phyloP scores from a whole-genome alignment of 2,888 invertebrate species.

The Chloroclysta siterata region DNA sequence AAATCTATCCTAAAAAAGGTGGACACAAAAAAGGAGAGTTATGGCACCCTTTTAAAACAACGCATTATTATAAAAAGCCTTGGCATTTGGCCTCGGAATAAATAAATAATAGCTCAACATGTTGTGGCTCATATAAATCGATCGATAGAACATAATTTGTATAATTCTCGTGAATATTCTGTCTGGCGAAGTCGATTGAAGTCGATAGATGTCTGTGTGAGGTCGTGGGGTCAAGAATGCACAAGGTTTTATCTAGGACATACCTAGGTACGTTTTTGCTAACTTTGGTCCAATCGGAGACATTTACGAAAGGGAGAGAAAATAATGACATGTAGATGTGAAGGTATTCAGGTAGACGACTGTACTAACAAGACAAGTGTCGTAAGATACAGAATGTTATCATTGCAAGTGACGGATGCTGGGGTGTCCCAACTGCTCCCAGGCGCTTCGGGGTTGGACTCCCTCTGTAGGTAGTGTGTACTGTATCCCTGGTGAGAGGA shows the following conservation, averaged over 20 bases:
- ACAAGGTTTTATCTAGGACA: not conserved
- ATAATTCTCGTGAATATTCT: not conserved
- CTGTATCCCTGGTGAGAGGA: not conserved
- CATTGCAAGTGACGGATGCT: not conserved
- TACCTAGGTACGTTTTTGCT: not conserved
- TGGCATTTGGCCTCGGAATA: not conserved
- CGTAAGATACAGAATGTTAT: not conserved
- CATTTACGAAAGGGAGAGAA: no score
- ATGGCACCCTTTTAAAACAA: not conserved
- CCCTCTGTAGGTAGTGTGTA: not conserved
- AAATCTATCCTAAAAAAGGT: no score
- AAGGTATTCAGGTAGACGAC: no score
- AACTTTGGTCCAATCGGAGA: not conserved
- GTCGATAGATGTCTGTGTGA: not conserved
- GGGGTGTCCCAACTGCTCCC: not conserved
- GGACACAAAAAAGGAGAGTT: no score
- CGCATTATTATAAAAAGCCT: not conserved
- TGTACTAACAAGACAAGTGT: not conserved
- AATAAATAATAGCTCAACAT: not conserved
- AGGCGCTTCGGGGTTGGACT: not conserved
- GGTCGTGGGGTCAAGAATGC: slow-evolving; percentile 2
- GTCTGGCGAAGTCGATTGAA: not conserved
- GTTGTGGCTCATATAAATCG: not conserved
- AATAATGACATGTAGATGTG: no score
- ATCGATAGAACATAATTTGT: not conserved